These are phyloP conservation scores for Rhabdornis inornatus DNA, from an alignment of 2,113 vertebrate species.

Conservation along the genomic window DNA sequence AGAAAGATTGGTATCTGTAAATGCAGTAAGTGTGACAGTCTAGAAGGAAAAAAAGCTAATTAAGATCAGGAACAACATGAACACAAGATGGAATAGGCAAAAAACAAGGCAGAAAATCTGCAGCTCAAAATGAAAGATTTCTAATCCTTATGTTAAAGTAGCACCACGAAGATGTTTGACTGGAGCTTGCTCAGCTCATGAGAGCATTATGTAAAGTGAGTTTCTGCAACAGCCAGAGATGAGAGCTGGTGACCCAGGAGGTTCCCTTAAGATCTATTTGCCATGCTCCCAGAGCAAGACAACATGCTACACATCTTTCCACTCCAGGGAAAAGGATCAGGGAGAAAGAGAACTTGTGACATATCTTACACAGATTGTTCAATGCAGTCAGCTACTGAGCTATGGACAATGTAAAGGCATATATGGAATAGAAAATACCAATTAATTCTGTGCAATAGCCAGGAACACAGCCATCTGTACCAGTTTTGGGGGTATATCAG, in stretches of 20 bases:
- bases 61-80: neutral
- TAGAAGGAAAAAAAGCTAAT: neutral
- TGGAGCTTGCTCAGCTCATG: neutral
- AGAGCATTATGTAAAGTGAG: neutral
- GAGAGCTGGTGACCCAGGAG: neutral
- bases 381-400: fast-evolving
- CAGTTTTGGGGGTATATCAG: neutral
- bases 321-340: neutral
- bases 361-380: neutral
- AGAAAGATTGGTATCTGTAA: neutral
- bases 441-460: neutral
- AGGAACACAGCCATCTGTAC: neutral
- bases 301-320: neutral
- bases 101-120: neutral
- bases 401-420: neutral
- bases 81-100: neutral
- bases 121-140: neutral
- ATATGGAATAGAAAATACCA: neutral
- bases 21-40: neutral
- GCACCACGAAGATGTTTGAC: neutral
- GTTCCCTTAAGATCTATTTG: neutral
- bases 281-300: neutral
- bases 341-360: neutral
- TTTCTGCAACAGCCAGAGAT: neutral
- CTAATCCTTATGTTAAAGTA: neutral